A percentile compares a stretch with the other conserved stretches of the same genome.
Conservation (phyloP, 2,797 vertebrate genomes). For the Danio jaintianensis region DNA sequence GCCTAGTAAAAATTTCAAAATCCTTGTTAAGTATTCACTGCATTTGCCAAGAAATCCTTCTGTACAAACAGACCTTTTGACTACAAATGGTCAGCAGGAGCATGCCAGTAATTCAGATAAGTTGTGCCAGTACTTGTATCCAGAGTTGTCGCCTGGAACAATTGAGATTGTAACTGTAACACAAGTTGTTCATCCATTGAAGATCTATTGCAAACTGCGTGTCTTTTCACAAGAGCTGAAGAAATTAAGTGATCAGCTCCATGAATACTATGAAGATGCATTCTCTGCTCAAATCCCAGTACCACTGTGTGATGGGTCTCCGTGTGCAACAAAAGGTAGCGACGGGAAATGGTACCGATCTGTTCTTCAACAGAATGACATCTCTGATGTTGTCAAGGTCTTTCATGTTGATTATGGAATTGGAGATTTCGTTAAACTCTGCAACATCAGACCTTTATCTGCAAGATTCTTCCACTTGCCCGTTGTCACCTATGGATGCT, state of each 20-base stretch:
- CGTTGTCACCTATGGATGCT: constrained; percentile 85
- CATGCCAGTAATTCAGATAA: constrained; percentile 54
- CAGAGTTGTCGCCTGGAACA: constrained; percentile 81
- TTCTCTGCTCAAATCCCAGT: constrained; percentile 61
- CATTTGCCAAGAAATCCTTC: constrained; percentile 47
- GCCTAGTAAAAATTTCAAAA: constrained; percentile 68
- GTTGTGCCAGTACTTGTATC: constrained; percentile 81
- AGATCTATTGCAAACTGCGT: constrained; percentile 87
- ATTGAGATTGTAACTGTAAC: constrained; percentile 86
- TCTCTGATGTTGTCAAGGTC: constrained; percentile 74
- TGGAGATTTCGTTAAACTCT: constrained; percentile 77
- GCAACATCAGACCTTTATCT: constrained; percentile 77
- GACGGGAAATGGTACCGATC: constrained; percentile 89
- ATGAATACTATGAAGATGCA: constrained; percentile 70
- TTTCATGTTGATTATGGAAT: constrained; percentile 88
- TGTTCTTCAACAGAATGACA: constrained; percentile 73
- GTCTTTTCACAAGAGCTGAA: constrained; percentile 86
- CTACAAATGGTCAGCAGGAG: constrained; percentile 18
- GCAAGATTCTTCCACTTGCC: constrained; percentile 85
- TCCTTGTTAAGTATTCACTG: constrained; percentile 69
- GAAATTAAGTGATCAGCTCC: constrained; percentile 82
- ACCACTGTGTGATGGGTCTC: constrained; percentile 79
- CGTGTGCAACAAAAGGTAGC: constrained; percentile 84
- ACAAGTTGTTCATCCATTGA: constrained; percentile 84
- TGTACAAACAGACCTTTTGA: not conserved